A percentile compares a stretch with the other conserved stretches of the same genome.
These are phyloP conservation scores for Henricia sp. DNA, from an alignment of 53 echinoderm and acorn worm species.

Conservation along the genomic window DNA sequence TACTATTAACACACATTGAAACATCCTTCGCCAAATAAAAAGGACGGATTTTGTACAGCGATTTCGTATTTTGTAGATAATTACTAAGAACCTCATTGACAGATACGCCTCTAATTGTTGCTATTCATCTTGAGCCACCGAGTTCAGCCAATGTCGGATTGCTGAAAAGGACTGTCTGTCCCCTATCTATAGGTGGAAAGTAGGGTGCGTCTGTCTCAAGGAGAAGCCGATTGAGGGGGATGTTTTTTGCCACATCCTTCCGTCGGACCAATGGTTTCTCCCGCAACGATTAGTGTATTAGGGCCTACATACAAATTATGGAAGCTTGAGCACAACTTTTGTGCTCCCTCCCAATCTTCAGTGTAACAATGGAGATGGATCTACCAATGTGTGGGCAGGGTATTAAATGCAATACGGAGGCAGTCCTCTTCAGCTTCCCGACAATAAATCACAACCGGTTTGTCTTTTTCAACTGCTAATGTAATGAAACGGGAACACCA, in stretches of 20 bases:
- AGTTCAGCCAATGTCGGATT: conserved; percentile 7
- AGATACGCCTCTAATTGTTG: background rate
- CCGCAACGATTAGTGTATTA: background rate
- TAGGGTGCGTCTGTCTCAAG: conserved; percentile 6
- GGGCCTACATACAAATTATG: conserved; percentile 4
- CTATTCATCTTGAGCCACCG: conserved; percentile 16
- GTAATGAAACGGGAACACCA: no score
- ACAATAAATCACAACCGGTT: conserved; percentile 13
- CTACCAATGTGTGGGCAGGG: conserved; percentile 8
- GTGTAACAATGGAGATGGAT: conserved; percentile 43
- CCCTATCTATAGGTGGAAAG: background rate
- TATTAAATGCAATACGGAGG: background rate
- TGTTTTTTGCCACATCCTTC: conserved; percentile 7
- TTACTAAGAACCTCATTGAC: background rate
- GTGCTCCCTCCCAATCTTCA: background rate
- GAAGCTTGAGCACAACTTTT: conserved; percentile 13
- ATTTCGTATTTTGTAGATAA: background rate
- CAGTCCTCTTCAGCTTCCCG: conserved; percentile 33
- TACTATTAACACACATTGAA: no score
- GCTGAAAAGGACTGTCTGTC: background rate
- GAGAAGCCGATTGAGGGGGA: conserved; percentile 26
- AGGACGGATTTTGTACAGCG: background rate
- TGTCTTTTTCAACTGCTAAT: background rate
- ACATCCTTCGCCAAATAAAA: no score
- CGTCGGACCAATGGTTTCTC: background rate